These are phyloP conservation scores for Nylanderia fulva DNA, from an alignment of 1,140 invertebrate species.

Conservation along the genomic window DNA sequence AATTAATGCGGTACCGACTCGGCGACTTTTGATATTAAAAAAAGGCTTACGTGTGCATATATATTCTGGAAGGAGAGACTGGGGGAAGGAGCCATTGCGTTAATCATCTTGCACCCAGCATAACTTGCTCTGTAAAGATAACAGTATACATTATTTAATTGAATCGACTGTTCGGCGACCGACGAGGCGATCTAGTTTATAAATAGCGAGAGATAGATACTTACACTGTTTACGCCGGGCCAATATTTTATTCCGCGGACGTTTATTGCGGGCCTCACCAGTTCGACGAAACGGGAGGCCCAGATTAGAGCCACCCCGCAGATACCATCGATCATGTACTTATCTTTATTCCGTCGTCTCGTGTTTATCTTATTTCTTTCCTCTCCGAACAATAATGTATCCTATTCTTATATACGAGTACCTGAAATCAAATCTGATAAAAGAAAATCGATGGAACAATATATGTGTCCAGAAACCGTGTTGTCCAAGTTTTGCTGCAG, in stretches of 20 bases:
- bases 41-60: too few species aligned
- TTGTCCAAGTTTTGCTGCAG: too few species aligned
- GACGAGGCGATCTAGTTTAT: conserved; percentile 24
- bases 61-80: too few species aligned
- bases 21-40: too few species aligned
- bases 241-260: neutral
- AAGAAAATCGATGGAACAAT: too few species aligned
- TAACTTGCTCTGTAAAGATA: conserved; percentile 12
- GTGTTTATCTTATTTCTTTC: too few species aligned
- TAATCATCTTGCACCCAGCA: neutral
- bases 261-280: neutral
- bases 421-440: too few species aligned
- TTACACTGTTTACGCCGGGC: neutral
- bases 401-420: too few species aligned
- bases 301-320: neutral
- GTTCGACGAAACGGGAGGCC: neutral
- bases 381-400: too few species aligned
- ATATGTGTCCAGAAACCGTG: too few species aligned
- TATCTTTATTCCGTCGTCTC: neutral
- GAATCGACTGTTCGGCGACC: conserved; percentile 18
- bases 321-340: neutral
- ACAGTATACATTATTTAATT: conserved; percentile 42
- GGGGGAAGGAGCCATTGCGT: neutral
- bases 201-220: conserved; percentile 31
- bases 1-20: too few species aligned